Conservation (phyloP, 37 sponge, comb jelly and placozoan species). For the Corticium candelabrum region DNA sequence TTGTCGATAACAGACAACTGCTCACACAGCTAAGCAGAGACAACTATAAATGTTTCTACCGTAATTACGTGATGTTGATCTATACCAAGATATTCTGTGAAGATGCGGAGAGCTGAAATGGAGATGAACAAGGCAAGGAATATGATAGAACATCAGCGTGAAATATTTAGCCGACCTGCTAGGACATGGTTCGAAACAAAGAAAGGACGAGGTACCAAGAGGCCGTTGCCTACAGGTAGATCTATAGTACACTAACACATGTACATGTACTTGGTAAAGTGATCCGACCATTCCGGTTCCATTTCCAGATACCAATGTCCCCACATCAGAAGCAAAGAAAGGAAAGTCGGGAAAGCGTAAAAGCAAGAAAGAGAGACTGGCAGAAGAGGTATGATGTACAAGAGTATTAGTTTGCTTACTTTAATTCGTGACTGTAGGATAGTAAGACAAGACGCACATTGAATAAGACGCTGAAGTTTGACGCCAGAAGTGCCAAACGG, state of each 20-base stretch:
- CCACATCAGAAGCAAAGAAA: neutral
- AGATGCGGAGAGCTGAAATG: conserved; percentile 85
- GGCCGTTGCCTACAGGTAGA: conserved; percentile 7
- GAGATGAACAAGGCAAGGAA: conserved; percentile 91
- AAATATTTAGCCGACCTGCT: conserved; percentile 88
- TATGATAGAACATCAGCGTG: conserved; percentile 77
- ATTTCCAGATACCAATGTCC: no score
- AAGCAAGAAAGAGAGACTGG: neutral
- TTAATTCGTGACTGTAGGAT: no score
- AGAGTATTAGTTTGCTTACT: neutral
- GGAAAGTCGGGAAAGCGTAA: neutral
- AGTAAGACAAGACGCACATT: no score
- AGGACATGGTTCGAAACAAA: conserved; percentile 60
- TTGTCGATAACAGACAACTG: neutral
- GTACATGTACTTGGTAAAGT: no score
- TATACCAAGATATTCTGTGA: neutral
- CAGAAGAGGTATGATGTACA: conserved; percentile 15
- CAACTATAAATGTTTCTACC: neutral
- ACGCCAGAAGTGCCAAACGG: no score
- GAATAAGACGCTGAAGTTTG: no score
- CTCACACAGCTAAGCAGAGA: neutral
- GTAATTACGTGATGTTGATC: neutral
- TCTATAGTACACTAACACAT: no score
- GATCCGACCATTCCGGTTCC: no score
- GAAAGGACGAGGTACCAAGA: neutral